Base-by-base conservation (phyloP, 2,113 vertebrate species). In the Lynx canadensis region DNA sequence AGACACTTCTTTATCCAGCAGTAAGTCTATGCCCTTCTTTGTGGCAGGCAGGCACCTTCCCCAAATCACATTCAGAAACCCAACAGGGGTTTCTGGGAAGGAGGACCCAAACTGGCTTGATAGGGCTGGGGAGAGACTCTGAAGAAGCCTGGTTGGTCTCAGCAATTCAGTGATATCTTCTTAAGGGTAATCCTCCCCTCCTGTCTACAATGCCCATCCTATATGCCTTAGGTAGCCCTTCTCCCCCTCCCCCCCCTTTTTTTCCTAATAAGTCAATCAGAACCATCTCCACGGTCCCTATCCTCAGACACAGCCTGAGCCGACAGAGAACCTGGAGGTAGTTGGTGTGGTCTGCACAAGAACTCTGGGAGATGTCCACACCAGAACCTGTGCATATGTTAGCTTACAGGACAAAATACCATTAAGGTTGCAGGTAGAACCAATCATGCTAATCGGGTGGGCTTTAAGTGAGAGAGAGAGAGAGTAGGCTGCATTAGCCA, bases 281-380 rank as follows among this genome's bases (percentile, higher is more conserved):
- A 52, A 83, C 50, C 38, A 21, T 68, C 25, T 79, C 2, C 31
- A 93, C 14, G 15, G 19, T 41, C n/a, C 31, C 16, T 25, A 25
- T 36, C 12, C 38, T 29, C 13, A 71, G 82, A 8, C 2, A 45
- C 3, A 19, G 25, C 8, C 12, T 38, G 41, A 31, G 38, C 7
- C 14, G 3, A 48, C 27, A 78, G 15, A 82, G 23, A 52, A 45
- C 29, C 18, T 73, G 25, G 45, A 71, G 71, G 41, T 55, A 57
- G 25, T 73, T 45, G 3, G 29, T 94, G 31, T 66, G 8, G 1
- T 45, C 63, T 29, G 63, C 41, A 66, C 31, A 65, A 18, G 10
- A 27, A 14, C 66, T 4, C 8, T 14, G 2, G 48, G 80, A 57
- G 57, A 48, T 9, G 25, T 38, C 29, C 69, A 48, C 0, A 0